Conservation (phyloP, 2,888 invertebrate species). For the Aleiodes alternator region DNA sequence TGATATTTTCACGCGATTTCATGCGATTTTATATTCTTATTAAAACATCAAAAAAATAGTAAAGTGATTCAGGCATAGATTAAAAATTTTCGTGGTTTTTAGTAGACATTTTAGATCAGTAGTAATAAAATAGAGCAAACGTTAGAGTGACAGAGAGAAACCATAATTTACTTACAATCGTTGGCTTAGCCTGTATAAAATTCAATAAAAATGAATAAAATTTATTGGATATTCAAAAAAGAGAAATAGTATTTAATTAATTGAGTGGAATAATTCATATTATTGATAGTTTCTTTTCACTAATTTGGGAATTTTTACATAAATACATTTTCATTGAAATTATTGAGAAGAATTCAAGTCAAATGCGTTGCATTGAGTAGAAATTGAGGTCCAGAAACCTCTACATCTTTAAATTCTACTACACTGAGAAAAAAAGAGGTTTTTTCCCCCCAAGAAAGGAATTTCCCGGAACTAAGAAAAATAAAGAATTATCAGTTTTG, state of each 20-base stretch:
- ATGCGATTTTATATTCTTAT: background rate
- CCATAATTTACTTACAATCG: constrained; percentile 78
- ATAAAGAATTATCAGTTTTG: no score
- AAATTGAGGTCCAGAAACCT: no score
- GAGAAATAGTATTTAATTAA: constrained; percentile 36
- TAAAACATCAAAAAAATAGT: background rate
- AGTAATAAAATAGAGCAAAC: constrained; percentile 1
- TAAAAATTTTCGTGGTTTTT: no score
- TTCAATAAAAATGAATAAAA: constrained; percentile 59
- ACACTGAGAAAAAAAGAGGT: no score
- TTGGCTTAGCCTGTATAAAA: constrained; percentile 78
- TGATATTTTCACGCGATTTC: constrained; percentile 74
- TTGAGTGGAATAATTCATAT: constrained; percentile 43
- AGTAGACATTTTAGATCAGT: background rate
- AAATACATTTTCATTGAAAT: constrained; percentile 35
- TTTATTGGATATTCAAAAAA: background rate
- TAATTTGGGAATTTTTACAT: no score
- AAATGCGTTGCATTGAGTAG: no score
- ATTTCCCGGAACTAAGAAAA: no score
- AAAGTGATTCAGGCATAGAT: no score
- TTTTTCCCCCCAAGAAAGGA: no score
- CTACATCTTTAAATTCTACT: no score
- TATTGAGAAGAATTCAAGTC: no score
- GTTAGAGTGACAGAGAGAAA: constrained; percentile 20
- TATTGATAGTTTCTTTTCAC: no score